Conservation (phyloP, 2,888 invertebrate genomes). For the Azorinus chamasolen region DNA sequence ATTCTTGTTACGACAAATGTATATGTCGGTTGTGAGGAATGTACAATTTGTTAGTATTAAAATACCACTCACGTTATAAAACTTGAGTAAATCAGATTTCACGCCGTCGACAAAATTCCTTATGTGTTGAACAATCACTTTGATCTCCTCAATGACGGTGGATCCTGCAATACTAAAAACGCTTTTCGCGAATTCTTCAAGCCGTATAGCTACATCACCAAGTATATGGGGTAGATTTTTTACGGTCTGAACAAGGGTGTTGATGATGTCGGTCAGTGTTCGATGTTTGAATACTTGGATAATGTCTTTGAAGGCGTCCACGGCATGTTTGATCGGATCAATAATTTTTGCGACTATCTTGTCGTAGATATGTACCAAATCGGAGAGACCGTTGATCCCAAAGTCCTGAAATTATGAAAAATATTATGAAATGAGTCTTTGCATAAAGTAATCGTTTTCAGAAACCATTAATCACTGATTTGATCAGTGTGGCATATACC, state of each 20-base stretch:
- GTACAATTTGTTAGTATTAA: too few species aligned
- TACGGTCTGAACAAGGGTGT: slow-evolving; percentile 25
- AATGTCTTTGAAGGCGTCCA: slow-evolving; percentile 50
- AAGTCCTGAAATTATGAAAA: slow-evolving; percentile 60
- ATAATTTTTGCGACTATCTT: slow-evolving; percentile 62
- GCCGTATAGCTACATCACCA: slow-evolving; percentile 15
- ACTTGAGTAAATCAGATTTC: slow-evolving; percentile 41
- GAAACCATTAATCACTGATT: too few species aligned
- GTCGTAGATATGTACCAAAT: slow-evolving; percentile 67
- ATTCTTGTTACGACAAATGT: too few species aligned
- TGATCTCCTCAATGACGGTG: slow-evolving; percentile 38
- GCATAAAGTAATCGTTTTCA: too few species aligned
- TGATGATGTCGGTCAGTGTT: slow-evolving; percentile 22
- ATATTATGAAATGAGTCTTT: not conserved
- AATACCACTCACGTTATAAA: slow-evolving; percentile 56
- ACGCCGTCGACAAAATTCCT: slow-evolving; percentile 39
- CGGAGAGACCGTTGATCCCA: slow-evolving; percentile 63
- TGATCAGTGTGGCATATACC: too few species aligned
- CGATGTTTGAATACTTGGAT: slow-evolving; percentile 51
- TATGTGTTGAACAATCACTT: slow-evolving; percentile 31
- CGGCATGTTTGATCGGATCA: slow-evolving; percentile 57
- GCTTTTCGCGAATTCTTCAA: slow-evolving; percentile 26
- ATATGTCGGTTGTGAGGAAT: too few species aligned
- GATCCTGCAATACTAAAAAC: slow-evolving; percentile 31
- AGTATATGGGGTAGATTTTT: slow-evolving; percentile 37